Conservation (phyloP, 1,140 invertebrate species). For the Drosophila sp. region DNA sequence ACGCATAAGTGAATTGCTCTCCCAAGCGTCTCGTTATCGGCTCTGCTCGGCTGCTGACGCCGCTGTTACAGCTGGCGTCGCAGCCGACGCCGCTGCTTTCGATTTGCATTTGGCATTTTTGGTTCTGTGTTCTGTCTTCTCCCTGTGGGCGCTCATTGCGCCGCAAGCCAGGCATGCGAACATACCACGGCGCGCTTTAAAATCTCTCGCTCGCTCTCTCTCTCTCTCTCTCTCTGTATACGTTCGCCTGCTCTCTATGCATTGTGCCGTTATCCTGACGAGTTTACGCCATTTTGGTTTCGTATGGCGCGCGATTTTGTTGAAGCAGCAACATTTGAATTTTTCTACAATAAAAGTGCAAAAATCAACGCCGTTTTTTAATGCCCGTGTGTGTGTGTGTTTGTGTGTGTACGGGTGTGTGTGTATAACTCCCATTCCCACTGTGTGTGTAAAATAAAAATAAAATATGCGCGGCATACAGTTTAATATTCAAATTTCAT, state of each 20-base stretch:
- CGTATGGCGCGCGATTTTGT: slow-evolving; percentile 32
- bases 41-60: slow-evolving; percentile 36
- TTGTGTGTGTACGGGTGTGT: slow-evolving; percentile 42
- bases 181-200: slow-evolving; percentile 56
- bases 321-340: slow-evolving; percentile 64
- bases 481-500: slow-evolving; percentile 78
- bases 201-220: background rate
- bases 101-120: slow-evolving; percentile 49
- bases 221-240: slow-evolving; percentile 4
- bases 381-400: slow-evolving; percentile 32
- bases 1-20: slow-evolving; percentile 16
- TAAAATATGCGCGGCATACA: slow-evolving; percentile 61
- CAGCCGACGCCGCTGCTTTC: slow-evolving; percentile 41
- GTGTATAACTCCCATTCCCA: too few species aligned
- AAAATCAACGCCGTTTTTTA: slow-evolving; percentile 57
- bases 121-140: slow-evolving; percentile 21
- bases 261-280: background rate
- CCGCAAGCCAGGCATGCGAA: slow-evolving; percentile 72
- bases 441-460: slow-evolving; percentile 22
- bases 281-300: slow-evolving; percentile 25
- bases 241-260: too few species aligned
- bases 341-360: slow-evolving; percentile 79
- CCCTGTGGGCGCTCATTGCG: slow-evolving; percentile 66
- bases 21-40: slow-evolving; percentile 28
- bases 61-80: slow-evolving; percentile 36